Percentiles rank a stretch among this genome's conserved stretches.
phyloP scores from a whole-genome alignment of 1,140 invertebrate genomes.

The Drosophila fuyamai region DNA sequence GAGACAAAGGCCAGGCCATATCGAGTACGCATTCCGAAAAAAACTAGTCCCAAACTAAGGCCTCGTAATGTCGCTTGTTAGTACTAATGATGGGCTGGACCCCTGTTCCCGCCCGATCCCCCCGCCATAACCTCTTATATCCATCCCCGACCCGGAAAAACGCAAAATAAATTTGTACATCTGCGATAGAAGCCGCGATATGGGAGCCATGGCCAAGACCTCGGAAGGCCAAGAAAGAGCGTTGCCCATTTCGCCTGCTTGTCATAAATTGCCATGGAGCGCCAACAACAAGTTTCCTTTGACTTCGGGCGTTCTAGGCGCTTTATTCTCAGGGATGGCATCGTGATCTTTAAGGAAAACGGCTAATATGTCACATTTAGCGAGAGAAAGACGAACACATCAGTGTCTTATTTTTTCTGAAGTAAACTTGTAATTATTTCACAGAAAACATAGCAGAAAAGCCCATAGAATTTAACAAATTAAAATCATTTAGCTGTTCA shows the following conservation, averaged over 20 bases:
- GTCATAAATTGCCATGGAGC: slow-evolving; percentile 75
- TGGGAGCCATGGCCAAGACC: slow-evolving; percentile 51
- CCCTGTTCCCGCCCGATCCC: background rate
- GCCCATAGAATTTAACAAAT: too few species aligned
- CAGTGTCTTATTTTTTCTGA: too few species aligned
- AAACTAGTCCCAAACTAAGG: slow-evolving; percentile 50
- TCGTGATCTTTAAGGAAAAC: background rate
- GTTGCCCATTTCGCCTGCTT: slow-evolving; percentile 68
- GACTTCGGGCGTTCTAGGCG: slow-evolving; percentile 17
- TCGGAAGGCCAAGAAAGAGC: slow-evolving; percentile 29
- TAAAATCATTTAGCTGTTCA: too few species aligned
- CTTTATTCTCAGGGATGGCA: slow-evolving; percentile 27
- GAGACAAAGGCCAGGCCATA: slow-evolving; percentile 44
- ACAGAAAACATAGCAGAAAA: too few species aligned
- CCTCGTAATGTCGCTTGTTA: slow-evolving; percentile 78
- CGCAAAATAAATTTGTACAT: slow-evolving; percentile 74
- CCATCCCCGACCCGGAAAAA: slow-evolving; percentile 18
- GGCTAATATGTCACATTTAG: background rate
- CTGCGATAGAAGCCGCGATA: slow-evolving; percentile 75
- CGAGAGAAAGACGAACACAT: too few species aligned
- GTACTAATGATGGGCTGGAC: slow-evolving; percentile 73
- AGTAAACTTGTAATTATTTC: too few species aligned
- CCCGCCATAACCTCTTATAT: background rate
- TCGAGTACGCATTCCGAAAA: slow-evolving; percentile 67
- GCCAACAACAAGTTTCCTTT: slow-evolving; percentile 62